Percentiles rank a stretch among this genome's conserved stretches.
These are phyloP conservation scores for Lanistes nyassanus DNA, from an alignment of 1,140 invertebrate genomes.

Conservation along the genomic window DNA sequence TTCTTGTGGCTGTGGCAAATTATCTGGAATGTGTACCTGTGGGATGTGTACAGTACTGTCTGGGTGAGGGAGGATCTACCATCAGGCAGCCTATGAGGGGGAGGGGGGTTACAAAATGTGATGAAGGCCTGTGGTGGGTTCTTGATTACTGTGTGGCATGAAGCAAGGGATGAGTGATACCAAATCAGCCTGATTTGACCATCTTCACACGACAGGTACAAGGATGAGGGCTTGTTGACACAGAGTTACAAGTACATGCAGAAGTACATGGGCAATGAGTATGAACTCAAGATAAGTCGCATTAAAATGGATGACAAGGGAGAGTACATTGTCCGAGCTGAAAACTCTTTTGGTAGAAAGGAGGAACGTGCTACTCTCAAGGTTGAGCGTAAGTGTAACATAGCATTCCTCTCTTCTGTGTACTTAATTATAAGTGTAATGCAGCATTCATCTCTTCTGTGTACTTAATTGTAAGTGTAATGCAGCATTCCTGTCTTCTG, in stretches of 20 bases:
- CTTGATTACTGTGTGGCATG: too few relatives aligned
- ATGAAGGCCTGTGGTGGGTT: too few relatives aligned
- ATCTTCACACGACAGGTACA: constrained; percentile 44
- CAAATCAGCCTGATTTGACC: not conserved
- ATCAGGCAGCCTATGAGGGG: too few relatives aligned
- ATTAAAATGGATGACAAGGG: constrained; percentile 96
- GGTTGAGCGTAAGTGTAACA: constrained; percentile 81
- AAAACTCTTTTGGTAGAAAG: constrained; percentile 96
- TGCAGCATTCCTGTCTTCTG: too few relatives aligned
- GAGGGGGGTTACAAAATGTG: too few relatives aligned
- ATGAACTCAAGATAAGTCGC: constrained; percentile 97
- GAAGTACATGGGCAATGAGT: constrained; percentile 94
- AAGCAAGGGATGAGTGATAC: too few relatives aligned
- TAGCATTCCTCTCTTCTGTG: not conserved
- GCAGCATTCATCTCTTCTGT: too few relatives aligned
- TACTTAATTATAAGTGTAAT: not conserved
- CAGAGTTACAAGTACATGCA: constrained; percentile 99
- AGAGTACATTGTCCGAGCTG: constrained; percentile 95
- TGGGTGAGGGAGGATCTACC: too few relatives aligned
- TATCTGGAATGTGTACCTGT: too few relatives aligned
- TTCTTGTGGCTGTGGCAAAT: too few relatives aligned
- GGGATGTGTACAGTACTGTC: too few relatives aligned
- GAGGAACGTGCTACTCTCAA: constrained; percentile 98
- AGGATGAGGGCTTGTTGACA: constrained; percentile 71
- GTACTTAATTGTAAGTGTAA: too few relatives aligned